phyloP scores from a whole-genome alignment of 1,140 invertebrate genomes.

The Drosophila hydei region DNA sequence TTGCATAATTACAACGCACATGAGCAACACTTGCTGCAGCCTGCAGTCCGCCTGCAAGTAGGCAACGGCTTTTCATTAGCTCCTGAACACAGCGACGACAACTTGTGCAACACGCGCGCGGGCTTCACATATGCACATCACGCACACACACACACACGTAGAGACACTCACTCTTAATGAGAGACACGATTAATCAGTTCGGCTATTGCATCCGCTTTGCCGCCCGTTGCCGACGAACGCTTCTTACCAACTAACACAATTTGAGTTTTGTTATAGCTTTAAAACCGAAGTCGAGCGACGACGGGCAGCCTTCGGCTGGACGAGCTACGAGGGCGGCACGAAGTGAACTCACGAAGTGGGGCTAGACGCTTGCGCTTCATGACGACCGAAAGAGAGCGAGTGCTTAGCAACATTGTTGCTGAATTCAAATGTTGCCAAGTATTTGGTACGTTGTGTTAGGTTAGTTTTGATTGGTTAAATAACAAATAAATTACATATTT shows the following conservation, averaged over 20 bases:
- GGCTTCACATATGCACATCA: background rate
- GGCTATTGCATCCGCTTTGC: slow-evolving; percentile 55
- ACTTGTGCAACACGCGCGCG: slow-evolving; percentile 21
- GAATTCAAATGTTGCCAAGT: slow-evolving; percentile 24
- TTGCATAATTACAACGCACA: slow-evolving; percentile 79
- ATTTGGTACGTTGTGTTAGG: slow-evolving; percentile 15
- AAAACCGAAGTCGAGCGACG: slow-evolving; percentile 49
- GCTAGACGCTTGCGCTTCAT: slow-evolving; percentile 19
- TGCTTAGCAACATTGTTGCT: slow-evolving; percentile 33
- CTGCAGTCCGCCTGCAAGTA: slow-evolving; percentile 44
- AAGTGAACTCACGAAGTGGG: slow-evolving; percentile 3
- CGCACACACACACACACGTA: background rate
- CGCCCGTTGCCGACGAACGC: slow-evolving; percentile 73
- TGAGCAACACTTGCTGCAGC: slow-evolving; percentile 49
- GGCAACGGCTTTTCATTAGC: slow-evolving; percentile 49
- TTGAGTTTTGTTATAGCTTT: slow-evolving; percentile 76
- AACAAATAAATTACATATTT: too few species aligned
- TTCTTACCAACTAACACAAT: slow-evolving; percentile 79
- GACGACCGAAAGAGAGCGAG: slow-evolving; percentile 7
- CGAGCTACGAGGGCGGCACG: background rate
- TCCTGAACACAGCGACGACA: slow-evolving; percentile 11
- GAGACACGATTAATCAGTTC: slow-evolving; percentile 29
- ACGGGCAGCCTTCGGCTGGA: slow-evolving; percentile 3
- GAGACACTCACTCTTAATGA: slow-evolving; percentile 6
- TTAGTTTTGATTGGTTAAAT: slow-evolving; percentile 1